Conservation (phyloP, 2,113 vertebrate species). For the Paratilapia polleni region DNA sequence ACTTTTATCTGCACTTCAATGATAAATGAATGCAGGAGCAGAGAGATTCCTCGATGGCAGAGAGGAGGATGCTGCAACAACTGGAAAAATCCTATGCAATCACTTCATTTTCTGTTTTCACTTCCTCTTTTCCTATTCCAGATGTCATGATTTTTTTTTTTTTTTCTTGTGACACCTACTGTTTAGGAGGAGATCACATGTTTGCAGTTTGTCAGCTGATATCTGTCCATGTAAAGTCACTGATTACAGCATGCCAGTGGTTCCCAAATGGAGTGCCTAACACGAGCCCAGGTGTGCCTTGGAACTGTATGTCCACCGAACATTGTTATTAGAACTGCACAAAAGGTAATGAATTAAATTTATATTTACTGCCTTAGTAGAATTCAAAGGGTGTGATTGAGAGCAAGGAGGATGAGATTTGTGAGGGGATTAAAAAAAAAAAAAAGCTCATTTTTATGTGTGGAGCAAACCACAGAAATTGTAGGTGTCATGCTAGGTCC, state of each 20-base stretch:
- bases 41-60: neutral
- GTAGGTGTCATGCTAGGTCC: neutral
- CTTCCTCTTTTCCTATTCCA: neutral
- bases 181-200: neutral
- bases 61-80: neutral
- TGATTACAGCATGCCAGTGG: neutral
- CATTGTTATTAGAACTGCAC: too few species aligned
- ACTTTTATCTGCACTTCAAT: too few species aligned
- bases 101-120: neutral
- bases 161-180: neutral
- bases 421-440: neutral
- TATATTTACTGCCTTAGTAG: neutral
- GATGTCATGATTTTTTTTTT: neutral
- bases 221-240: neutral
- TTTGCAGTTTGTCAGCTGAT: neutral
- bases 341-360: neutral
- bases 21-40: neutral
- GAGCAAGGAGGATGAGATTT: neutral
- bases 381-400: neutral
- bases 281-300: neutral
- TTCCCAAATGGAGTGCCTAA: too few species aligned
- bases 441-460: neutral
- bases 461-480: neutral
- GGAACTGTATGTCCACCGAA: neutral
- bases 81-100: slow-evolving; percentile 4